Percentiles rank a stretch among this genome's conserved stretches.
These are phyloP conservation scores for Oscheius sp. DNA, from an alignment of 2,888 invertebrate genomes.

Conservation along the genomic window DNA sequence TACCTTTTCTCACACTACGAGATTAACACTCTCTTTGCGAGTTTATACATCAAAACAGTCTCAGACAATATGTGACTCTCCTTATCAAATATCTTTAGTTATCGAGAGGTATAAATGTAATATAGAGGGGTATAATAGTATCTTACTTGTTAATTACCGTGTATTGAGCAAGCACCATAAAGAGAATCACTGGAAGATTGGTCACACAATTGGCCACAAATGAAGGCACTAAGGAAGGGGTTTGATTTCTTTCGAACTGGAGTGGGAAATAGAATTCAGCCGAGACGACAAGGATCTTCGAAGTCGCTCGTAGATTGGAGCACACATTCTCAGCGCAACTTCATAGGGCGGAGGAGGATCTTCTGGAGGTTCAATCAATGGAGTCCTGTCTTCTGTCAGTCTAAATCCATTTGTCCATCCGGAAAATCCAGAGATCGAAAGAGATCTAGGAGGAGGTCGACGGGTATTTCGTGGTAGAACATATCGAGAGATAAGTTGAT, in stretches of 20 bases:
- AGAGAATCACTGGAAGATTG: slow-evolving; percentile 9
- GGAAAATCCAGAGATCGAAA: slow-evolving; percentile 43
- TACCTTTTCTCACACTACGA: too few relatives aligned
- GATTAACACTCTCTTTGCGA: too few relatives aligned
- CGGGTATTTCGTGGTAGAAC: slow-evolving; percentile 15
- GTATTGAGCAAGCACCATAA: slow-evolving; percentile 21
- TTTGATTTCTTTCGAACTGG: slow-evolving; percentile 59
- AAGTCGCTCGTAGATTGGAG: slow-evolving; percentile 68
- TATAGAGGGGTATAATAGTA: too few relatives aligned
- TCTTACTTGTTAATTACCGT: neutral
- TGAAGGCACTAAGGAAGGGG: slow-evolving; percentile 32
- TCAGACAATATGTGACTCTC: too few relatives aligned
- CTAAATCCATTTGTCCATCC: slow-evolving; percentile 47
- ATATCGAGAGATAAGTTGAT: slow-evolving; percentile 7
- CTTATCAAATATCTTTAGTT: too few relatives aligned
- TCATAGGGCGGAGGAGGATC: slow-evolving; percentile 67
- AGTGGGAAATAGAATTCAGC: slow-evolving; percentile 56
- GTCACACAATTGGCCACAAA: neutral
- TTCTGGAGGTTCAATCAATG: slow-evolving; percentile 41
- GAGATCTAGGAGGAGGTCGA: slow-evolving; percentile 33
- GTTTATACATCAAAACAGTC: too few relatives aligned
- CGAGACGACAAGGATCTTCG: slow-evolving; percentile 52
- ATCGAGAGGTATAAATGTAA: too few relatives aligned
- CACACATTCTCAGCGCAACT: slow-evolving; percentile 75
- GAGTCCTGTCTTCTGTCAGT: slow-evolving; percentile 25